phyloP scores from a whole-genome alignment of 2,797 vertebrate species.

The Fringilla coelebs region DNA sequence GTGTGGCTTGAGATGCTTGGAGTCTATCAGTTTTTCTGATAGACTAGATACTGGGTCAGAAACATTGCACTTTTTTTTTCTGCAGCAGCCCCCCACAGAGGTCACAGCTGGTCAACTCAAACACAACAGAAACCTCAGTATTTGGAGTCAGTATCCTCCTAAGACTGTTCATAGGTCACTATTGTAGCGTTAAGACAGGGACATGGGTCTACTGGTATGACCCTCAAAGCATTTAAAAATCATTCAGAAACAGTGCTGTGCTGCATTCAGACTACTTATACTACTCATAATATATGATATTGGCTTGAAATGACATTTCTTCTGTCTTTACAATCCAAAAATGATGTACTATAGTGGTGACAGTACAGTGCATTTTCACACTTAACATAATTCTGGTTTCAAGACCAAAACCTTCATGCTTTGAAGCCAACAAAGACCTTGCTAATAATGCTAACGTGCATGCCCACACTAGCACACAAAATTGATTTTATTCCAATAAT shows the following conservation, averaged over 20 bases:
- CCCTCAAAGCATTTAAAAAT: not conserved
- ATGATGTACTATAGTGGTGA: not conserved
- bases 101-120: not conserved
- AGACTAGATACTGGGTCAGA: not conserved
- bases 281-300: not conserved
- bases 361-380: not conserved
- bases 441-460: not conserved
- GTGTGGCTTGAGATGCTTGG: not conserved
- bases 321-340: not conserved
- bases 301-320: not conserved
- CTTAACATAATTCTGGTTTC: not conserved
- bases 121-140: not conserved
- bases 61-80: not conserved
- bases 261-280: not conserved
- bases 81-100: not conserved
- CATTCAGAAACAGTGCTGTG: accelerated
- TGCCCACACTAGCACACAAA: not conserved
- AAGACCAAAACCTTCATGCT: not conserved
- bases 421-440: not conserved
- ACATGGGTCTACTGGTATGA: not conserved
- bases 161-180: not conserved
- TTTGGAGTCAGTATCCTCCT: not conserved
- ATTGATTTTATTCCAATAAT: not conserved
- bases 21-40: not conserved
- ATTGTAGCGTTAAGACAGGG: not conserved